Percentiles rank a stretch among this genome's conserved stretches.
Evolutionary conservation across 2,888 invertebrate genomes (phyloP).

Genomic region (Noctua pronuba): DNA sequence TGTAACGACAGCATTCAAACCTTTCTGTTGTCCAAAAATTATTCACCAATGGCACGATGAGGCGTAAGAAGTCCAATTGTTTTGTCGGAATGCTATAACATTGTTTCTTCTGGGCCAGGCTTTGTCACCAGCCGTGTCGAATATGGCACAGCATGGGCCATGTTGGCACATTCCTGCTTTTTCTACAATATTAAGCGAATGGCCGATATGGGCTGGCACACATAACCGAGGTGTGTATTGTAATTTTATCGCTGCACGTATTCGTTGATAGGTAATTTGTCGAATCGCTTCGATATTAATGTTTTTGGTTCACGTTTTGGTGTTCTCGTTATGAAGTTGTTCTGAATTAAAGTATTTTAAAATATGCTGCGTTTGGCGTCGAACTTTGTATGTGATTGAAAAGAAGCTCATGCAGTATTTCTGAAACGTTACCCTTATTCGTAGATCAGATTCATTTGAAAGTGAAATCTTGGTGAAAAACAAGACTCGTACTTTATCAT

Average conservation of each 20-base stretch:
- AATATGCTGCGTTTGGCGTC: not conserved
- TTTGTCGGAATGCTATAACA: slow-evolving; percentile 76
- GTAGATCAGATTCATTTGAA: not conserved
- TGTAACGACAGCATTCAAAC: slow-evolving; percentile 59
- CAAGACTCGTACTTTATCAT: not conserved
- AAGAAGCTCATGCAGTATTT: not conserved
- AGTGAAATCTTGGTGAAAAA: not conserved
- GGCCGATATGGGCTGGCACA: slow-evolving; percentile 50
- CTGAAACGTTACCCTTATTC: not conserved
- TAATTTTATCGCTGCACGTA: slow-evolving; percentile 64
- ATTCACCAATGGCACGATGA: slow-evolving; percentile 57
- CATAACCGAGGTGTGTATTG: slow-evolving; percentile 63
- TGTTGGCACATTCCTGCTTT: slow-evolving; percentile 68
- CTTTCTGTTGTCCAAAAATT: slow-evolving; percentile 55
- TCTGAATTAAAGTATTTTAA: slow-evolving; percentile 36
- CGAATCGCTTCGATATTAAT: slow-evolving; percentile 53
- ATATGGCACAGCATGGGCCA: slow-evolving; percentile 70
- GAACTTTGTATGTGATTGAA: not conserved
- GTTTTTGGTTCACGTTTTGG: slow-evolving; percentile 47
- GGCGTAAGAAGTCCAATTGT: slow-evolving; percentile 72
- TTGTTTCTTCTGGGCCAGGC: slow-evolving; percentile 60
- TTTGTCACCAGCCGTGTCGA: slow-evolving; percentile 79
- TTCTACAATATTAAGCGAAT: slow-evolving; percentile 58
- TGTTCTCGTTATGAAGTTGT: slow-evolving; percentile 54
- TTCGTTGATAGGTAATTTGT: slow-evolving; percentile 64